Percentiles rank a stretch among this genome's conserved stretches.
These are phyloP conservation scores for Pseudomyrmex dendroicus DNA, from an alignment of 1,140 invertebrate species.

Conservation along the genomic window DNA sequence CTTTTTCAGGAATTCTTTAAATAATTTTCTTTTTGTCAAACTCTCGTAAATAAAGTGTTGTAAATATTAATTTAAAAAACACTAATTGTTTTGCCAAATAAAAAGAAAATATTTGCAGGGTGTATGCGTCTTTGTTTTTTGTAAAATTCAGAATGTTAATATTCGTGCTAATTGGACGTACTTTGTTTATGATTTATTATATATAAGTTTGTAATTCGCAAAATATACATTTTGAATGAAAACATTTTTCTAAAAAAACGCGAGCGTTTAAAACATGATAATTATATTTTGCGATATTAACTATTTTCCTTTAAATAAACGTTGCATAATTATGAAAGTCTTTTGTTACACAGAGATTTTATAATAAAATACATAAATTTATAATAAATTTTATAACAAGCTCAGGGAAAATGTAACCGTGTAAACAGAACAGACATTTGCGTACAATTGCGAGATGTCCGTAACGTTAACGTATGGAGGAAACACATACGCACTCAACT, in stretches of 20 bases:
- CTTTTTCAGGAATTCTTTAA: not conserved
- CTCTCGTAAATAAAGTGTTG: conserved; percentile 15
- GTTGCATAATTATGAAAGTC: conserved; percentile 4
- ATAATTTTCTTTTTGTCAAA: not conserved
- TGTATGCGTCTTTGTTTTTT: conserved; percentile 13
- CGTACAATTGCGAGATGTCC: not conserved
- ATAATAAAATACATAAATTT: conserved; percentile 30
- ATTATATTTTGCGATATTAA: conserved; percentile 38
- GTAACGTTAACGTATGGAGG: not conserved
- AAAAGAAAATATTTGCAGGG: not conserved
- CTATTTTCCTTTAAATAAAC: conserved; percentile 37
- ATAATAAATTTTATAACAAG: conserved; percentile 37
- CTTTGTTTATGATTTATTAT: conserved; percentile 34
- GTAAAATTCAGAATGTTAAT: conserved; percentile 11
- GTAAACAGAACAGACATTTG: conserved; percentile 11
- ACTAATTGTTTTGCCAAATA: too few species aligned
- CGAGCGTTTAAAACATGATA: conserved; percentile 18
- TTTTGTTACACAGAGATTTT: conserved; percentile 19
- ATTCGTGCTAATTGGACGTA: conserved; percentile 30
- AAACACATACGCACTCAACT: not conserved
- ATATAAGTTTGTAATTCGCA: too few species aligned
- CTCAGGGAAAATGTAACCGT: not conserved
- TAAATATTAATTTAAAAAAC: not conserved
- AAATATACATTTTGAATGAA: not conserved
- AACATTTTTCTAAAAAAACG: conserved; percentile 42